Conservation (phyloP, 2,888 invertebrate genomes). For the Apotomis turbidana region DNA sequence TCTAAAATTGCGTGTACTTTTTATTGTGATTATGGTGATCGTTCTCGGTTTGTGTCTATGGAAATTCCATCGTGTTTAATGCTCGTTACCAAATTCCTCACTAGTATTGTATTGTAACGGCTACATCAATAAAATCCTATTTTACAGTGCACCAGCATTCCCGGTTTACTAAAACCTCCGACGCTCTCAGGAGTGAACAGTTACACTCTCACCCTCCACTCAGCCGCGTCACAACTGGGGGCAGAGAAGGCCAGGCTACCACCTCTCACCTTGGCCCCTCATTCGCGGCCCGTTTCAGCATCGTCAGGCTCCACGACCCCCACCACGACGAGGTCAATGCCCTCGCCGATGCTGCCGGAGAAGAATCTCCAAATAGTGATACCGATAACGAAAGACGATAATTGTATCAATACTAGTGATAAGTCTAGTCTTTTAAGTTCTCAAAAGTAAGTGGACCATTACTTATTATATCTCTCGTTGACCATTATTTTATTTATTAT, state of each 20-base stretch:
- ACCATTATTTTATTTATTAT: background rate
- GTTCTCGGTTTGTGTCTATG: too few species aligned
- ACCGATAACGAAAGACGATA: constrained; percentile 72
- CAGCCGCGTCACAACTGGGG: constrained; percentile 69
- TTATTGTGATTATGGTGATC: too few species aligned
- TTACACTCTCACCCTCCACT: constrained; percentile 77
- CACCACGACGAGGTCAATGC: constrained; percentile 67
- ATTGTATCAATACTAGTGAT: constrained; percentile 73
- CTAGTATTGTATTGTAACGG: background rate
- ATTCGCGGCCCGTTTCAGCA: constrained; percentile 57
- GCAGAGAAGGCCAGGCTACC: constrained; percentile 76
- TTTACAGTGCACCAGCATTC: constrained; percentile 84
- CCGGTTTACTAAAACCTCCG: constrained; percentile 87
- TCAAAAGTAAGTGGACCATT: constrained; percentile 68
- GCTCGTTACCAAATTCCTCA: too few species aligned
- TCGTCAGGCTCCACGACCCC: constrained; percentile 67
- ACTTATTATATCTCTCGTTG: background rate
- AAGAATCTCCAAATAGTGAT: constrained; percentile 69
- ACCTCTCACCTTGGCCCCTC: constrained; percentile 70
- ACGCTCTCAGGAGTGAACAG: constrained; percentile 65
- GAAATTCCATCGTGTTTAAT: too few species aligned
- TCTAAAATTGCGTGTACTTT: too few species aligned
- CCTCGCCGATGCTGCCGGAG: constrained; percentile 71
- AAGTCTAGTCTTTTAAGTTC: constrained; percentile 78
- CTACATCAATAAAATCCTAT: constrained; percentile 4